phyloP scores from a whole-genome alignment of 2,797 vertebrate genomes.

The Salarias fasciatus region DNA sequence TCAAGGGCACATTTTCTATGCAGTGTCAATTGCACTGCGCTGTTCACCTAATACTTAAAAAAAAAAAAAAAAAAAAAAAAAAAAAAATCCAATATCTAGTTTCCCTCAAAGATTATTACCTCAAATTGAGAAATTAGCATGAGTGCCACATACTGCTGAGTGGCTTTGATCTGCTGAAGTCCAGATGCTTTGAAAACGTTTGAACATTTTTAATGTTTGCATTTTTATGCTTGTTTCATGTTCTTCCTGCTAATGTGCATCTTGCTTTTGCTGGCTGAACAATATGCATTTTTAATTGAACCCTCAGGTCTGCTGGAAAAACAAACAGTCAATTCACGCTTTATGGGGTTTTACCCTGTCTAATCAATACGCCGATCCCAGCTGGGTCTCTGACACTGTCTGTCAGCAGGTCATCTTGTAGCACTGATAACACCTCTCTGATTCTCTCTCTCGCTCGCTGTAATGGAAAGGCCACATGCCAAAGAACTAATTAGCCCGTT shows the following conservation, averaged over 20 bases:
- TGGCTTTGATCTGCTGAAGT: neutral
- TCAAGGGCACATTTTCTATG: slow-evolving; percentile 65
- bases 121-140: slow-evolving; percentile 28
- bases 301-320: slow-evolving; percentile 46
- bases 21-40: slow-evolving; percentile 53
- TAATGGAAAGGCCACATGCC: slow-evolving; percentile 57
- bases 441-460: slow-evolving; percentile 43
- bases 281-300: slow-evolving; percentile 65
- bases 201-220: neutral
- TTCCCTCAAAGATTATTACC: slow-evolving; percentile 24
- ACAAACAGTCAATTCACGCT: slow-evolving; percentile 59
- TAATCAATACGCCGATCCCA: slow-evolving; percentile 69
- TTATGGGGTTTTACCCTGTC: slow-evolving; percentile 53
- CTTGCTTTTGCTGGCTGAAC: slow-evolving; percentile 19
- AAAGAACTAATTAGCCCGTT: slow-evolving; percentile 69
- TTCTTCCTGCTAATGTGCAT: slow-evolving; percentile 7
- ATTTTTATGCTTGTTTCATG: neutral
- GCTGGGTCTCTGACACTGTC: slow-evolving; percentile 41
- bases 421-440: slow-evolving; percentile 46
- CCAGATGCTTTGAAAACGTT: neutral
- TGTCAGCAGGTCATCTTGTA: slow-evolving; percentile 66
- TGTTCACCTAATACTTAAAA: slow-evolving; percentile 16
- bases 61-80: slow-evolving; percentile 19
- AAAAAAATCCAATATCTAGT: slow-evolving; percentile 27
- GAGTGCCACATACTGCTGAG: neutral